Evolutionary conservation across 2,113 vertebrate genomes (phyloP).

Genomic region (Coptodon rendalli): DNA sequence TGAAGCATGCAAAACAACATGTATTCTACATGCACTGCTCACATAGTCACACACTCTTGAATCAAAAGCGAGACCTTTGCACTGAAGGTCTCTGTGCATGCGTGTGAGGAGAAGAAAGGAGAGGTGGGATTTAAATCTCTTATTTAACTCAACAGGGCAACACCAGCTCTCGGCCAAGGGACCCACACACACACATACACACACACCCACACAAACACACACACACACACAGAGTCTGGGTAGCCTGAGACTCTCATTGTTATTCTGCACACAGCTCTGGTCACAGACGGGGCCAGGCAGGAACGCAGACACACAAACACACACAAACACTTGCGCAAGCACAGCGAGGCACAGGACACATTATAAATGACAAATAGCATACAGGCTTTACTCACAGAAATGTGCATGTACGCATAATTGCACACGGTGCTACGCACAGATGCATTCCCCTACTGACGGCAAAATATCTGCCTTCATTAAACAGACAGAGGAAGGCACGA

Average conservation of each 20-base stretch:
- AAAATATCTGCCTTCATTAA: slow-evolving; percentile 34
- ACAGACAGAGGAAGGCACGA: background rate
- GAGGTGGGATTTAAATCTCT: slow-evolving; percentile 24
- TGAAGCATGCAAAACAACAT: background rate
- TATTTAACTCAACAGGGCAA: slow-evolving; percentile 36
- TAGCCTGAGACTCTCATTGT: slow-evolving; percentile 59
- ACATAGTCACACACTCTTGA: background rate
- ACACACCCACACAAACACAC: background rate
- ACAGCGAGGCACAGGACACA: slow-evolving; percentile 1
- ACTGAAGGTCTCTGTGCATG: background rate
- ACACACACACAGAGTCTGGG: background rate
- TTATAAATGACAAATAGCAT: slow-evolving; percentile 51
- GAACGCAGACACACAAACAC: slow-evolving; percentile 1
- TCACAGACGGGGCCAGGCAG: slow-evolving; percentile 56
- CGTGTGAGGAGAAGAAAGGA: background rate
- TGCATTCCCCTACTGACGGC: slow-evolving; percentile 40
- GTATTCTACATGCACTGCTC: background rate
- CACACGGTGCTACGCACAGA: background rate
- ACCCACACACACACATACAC: background rate
- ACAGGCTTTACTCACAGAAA: slow-evolving; percentile 50
- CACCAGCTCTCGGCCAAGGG: slow-evolving; percentile 26
- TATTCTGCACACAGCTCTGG: slow-evolving; percentile 65
- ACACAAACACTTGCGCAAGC: background rate
- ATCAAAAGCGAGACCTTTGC: background rate
- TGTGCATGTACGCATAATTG: slow-evolving; percentile 34